These are phyloP conservation scores for Cherax quadricarinatus DNA, from an alignment of 1,140 invertebrate genomes.

Conservation along the genomic window DNA sequence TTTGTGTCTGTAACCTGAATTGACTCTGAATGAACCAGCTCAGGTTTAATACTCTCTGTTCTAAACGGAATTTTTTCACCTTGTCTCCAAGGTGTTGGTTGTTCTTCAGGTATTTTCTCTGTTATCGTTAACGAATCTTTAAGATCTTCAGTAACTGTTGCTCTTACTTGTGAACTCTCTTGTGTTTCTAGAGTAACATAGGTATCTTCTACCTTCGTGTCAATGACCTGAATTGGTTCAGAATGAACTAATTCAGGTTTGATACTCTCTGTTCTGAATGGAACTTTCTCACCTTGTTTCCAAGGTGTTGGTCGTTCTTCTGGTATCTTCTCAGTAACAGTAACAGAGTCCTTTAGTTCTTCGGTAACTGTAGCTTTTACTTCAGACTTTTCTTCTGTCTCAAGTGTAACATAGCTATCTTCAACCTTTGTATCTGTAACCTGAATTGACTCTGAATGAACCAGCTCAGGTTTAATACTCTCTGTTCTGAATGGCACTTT, in stretches of 20 bases:
- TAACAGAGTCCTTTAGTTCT: slow-evolving; percentile 38
- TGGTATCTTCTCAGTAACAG: slow-evolving; percentile 43
- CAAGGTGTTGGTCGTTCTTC: slow-evolving; percentile 44
- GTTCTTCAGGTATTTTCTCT: slow-evolving; percentile 44
- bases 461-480: slow-evolving; percentile 27
- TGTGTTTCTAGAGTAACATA: slow-evolving; percentile 35
- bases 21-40: slow-evolving; percentile 30
- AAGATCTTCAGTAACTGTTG: slow-evolving; percentile 42
- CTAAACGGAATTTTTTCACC: slow-evolving; percentile 54
- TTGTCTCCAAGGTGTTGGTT: slow-evolving; percentile 35
- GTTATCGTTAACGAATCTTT: slow-evolving; percentile 46
- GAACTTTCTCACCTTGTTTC: slow-evolving; percentile 46
- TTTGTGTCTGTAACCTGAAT: slow-evolving; percentile 46
- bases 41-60: slow-evolving; percentile 40
- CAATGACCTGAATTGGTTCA: slow-evolving; percentile 32
- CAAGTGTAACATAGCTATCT: slow-evolving; percentile 20
- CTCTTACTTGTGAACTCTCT: slow-evolving; percentile 23
- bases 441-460: slow-evolving; percentile 22
- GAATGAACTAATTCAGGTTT: slow-evolving; percentile 35
- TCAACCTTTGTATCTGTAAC: slow-evolving; percentile 38
- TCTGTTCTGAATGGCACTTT: slow-evolving; percentile 32
- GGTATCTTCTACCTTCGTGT: slow-evolving; percentile 50
- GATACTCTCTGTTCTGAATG: slow-evolving; percentile 46
- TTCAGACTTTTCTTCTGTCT: slow-evolving; percentile 8
- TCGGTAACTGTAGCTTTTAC: slow-evolving; percentile 33